Percentiles rank a stretch among this genome's conserved stretches.
Evolutionary conservation across 2,113 vertebrate species (phyloP).

Genomic region (Sminthopsis crassicaudata): DNA sequence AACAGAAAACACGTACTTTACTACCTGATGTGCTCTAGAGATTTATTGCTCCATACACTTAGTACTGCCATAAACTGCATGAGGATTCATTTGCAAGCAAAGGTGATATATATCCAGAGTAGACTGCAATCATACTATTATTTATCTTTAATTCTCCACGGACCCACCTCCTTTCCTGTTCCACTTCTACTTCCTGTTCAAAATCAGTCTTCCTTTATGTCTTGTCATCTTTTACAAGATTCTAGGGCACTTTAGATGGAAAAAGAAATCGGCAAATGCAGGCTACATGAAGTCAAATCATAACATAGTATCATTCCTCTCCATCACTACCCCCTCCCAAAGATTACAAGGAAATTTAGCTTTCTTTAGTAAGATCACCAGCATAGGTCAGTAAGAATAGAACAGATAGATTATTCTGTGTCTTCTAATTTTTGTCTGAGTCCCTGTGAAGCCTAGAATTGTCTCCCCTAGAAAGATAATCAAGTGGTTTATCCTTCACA

Average conservation of each 20-base stretch:
- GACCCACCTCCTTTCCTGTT: neutral
- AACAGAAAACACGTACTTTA: neutral
- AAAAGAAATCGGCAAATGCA: neutral
- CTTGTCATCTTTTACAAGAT: neutral
- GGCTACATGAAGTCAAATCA: neutral
- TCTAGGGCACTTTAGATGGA: neutral
- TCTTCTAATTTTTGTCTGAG: neutral
- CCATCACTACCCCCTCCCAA: neutral
- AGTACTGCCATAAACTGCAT: neutral
- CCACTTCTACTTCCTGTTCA: neutral
- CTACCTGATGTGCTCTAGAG: neutral
- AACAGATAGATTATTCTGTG: neutral
- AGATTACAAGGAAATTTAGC: neutral
- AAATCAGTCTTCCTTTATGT: neutral
- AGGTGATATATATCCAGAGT: neutral
- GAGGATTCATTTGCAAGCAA: neutral
- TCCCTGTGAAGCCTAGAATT: neutral
- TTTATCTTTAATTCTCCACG: neutral
- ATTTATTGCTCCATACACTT: neutral
- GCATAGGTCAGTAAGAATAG: neutral
- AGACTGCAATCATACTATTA: neutral
- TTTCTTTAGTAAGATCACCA: neutral
- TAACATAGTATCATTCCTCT: neutral
- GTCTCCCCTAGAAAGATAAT: neutral
- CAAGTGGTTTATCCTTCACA: neutral